Evolutionary conservation across 2,113 vertebrate species (phyloP), one percentile per base, ranked within the genome.

Genomic region (Hemiscyllium ocellatum): DNA sequence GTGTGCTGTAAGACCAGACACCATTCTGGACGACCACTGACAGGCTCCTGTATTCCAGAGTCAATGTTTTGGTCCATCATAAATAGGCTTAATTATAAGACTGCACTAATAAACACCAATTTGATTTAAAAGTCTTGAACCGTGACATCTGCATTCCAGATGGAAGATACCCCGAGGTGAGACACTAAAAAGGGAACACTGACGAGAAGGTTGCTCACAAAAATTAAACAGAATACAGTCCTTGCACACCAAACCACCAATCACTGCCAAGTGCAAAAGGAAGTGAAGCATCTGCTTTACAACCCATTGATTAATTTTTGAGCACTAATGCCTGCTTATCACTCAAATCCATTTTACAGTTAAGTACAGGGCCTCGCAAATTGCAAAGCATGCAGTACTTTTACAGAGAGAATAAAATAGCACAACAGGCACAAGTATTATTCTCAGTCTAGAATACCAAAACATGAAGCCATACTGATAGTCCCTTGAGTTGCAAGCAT

Each of bases 131-230:
- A 93, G 89, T 66, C 61, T 42, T 93, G 33, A n/a, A 37, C n/a
- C 37, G 61, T 93, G 89, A 93, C 89, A 93, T 93, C 89, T 93
- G 89, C 89, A 66, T 93, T 61, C 89, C 89, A 93, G 89, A 93
- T 93, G 89, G 89, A 93, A 93, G 61, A 66, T 37, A 65, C 89
- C 89, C 89, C 10, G 89, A 68, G 89, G 89, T 93, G 37, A 93
- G 89, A 93, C 61, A 68, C 89, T 66, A 37, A 93, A 93, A 93
- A 93, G 89, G 89, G 56, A 37, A 65, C 89, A 68, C 17, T 33
- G 61, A 93, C 66, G 89, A 37, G 89, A 91, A 37, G 61, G 56
- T 93, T 66, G 37, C 61, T 66, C 37, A 65, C 15, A 66, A 91
- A 93, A 68, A 68, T 37, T n/a, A 66, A 20, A n/a, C 87, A 61